A percentile compares a stretch with the other conserved stretches of the same genome.
Evolutionary conservation across 92 coral and sea anemone genomes (phyloP).

Genomic region (Actinostola sp.): DNA sequence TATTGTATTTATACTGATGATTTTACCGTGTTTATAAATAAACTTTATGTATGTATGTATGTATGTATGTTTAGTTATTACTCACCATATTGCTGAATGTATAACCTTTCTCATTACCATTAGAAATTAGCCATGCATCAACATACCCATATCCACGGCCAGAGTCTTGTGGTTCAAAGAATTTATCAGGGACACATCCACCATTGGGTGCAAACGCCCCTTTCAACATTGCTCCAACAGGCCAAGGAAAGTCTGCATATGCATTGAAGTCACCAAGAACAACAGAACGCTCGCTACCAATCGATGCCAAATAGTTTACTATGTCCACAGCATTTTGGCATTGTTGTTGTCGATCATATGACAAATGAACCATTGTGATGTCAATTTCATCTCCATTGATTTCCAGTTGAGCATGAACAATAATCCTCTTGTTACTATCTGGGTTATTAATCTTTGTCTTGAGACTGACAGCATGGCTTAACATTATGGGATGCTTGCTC

Average conservation of each 20-base stretch:
- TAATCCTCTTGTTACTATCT: conserved; percentile 72
- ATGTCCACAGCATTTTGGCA: conserved; percentile 85
- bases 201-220: conserved; percentile 70
- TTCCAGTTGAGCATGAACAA: conserved; percentile 80
- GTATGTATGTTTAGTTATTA: neutral
- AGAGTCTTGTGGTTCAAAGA: conserved; percentile 66
- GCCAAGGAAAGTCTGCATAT: conserved; percentile 88
- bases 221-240: conserved; percentile 68
- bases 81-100: conserved; percentile 99
- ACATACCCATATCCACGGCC: conserved; percentile 79
- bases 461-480: conserved; percentile 71
- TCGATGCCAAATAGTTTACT: conserved; percentile 77
- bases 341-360: conserved; percentile 85
- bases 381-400: conserved; percentile 71
- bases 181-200: conserved; percentile 41
- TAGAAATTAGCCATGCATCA: conserved; percentile 77
- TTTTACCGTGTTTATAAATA: too few relatives aligned
- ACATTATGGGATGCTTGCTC: conserved; percentile 80
- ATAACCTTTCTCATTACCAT: conserved; percentile 53
- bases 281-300: conserved; percentile 77
- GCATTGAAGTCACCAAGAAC: conserved; percentile 89
- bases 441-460: conserved; percentile 53
- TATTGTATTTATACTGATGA: too few relatives aligned
- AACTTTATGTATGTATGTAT: neutral
- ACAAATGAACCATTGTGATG: conserved; percentile 80